These are phyloP conservation scores for Stigmatopora nigra DNA, from an alignment of 2,113 vertebrate genomes.

Conservation along the genomic window DNA sequence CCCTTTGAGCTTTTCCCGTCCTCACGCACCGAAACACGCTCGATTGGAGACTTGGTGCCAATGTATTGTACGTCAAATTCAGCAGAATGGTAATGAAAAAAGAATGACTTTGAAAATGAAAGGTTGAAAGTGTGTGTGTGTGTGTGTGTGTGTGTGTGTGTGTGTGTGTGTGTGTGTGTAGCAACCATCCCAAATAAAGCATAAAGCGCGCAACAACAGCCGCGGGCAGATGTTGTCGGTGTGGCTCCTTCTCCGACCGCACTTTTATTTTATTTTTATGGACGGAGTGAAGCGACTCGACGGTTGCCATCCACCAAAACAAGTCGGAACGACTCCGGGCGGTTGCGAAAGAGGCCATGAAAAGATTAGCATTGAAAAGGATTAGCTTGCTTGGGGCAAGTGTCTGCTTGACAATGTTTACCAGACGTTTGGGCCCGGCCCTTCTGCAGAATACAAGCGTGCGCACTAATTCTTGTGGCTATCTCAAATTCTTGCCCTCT, in stretches of 20 bases:
- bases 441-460: too few species aligned
- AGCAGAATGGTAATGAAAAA: background rate
- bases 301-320: conserved; percentile 13
- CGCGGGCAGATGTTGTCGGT: conserved; percentile 7
- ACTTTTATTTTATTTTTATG: background rate
- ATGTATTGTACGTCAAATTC: too few species aligned
- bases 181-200: background rate
- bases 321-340: conserved; percentile 26
- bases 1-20: conserved; percentile 24
- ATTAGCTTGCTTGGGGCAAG: conserved; percentile 12
- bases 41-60: too few species aligned
- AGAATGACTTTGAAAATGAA: too few species aligned
- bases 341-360: background rate
- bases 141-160: too few species aligned
- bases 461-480: too few species aligned
- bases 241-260: background rate
- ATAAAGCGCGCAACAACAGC: conserved; percentile 12
- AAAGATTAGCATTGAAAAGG: background rate
- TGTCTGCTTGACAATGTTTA: conserved; percentile 27
- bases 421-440: background rate
- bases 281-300: background rate
- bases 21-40: background rate
- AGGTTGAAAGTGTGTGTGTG: background rate
- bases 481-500: too few species aligned
- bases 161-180: too few species aligned